Evolutionary conservation across 1,140 invertebrate species (phyloP).

Genomic region (Drosophila watanabei): DNA sequence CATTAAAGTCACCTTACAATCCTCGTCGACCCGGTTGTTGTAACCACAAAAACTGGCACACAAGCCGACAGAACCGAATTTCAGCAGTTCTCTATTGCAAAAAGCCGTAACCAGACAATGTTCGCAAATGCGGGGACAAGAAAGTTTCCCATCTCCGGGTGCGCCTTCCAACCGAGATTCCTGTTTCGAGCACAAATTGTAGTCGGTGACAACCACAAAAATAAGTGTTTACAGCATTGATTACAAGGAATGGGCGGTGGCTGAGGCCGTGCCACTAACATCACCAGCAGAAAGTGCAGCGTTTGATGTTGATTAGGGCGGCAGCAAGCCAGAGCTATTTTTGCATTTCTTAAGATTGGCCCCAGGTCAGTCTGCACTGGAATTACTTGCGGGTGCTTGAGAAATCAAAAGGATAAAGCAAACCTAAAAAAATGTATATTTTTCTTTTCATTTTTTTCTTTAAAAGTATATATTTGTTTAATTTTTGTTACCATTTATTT

Average conservation of each 20-base stretch:
- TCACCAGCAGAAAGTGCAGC: constrained; percentile 19
- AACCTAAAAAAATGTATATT: too few relatives aligned
- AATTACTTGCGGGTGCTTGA: neutral
- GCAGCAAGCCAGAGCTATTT: constrained; percentile 58
- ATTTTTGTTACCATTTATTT: neutral
- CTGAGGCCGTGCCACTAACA: constrained; percentile 19
- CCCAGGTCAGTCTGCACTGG: neutral
- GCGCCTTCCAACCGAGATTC: constrained; percentile 15
- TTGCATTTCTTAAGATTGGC: constrained; percentile 70
- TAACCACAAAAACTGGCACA: constrained; percentile 45
- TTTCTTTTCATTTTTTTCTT: neutral
- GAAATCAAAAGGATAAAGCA: neutral
- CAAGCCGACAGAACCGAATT: constrained; percentile 17
- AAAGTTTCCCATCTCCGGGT: constrained; percentile 29
- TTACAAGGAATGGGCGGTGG: constrained; percentile 72
- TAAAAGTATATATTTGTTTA: neutral
- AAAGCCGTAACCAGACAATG: constrained; percentile 47
- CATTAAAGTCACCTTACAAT: constrained; percentile 49
- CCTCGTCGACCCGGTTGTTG: constrained; percentile 27
- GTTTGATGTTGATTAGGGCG: constrained; percentile 72
- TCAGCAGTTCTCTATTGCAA: constrained; percentile 22
- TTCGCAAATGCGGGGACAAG: constrained; percentile 20
- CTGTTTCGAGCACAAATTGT: constrained; percentile 46
- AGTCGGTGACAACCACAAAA: constrained; percentile 73
- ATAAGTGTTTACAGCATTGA: constrained; percentile 85